Base-by-base conservation (phyloP, 2,888 invertebrate species). In the Polietes domitor region DNA sequence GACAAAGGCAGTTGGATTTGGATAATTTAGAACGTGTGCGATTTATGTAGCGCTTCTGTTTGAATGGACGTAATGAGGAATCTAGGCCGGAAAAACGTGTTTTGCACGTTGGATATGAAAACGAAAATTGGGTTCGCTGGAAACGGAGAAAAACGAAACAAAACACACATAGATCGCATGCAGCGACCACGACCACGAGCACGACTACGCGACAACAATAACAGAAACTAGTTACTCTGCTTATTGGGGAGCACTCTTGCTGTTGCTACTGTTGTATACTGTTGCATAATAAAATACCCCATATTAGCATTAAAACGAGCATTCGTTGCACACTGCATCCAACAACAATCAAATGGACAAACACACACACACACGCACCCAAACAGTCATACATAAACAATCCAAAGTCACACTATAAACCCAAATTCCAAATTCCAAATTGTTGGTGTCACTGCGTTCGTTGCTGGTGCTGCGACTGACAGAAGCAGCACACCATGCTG, bases 11-110 rank as follows among this genome's bases (percentile, higher is more conserved):
- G 80, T 77, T 74, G 47, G 77, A 83, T 74, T n/a, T 32, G 61
- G 77, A 83, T 74, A 77, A 74, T 80, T 77, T 63, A 76, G 73
- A 84, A 81, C 76, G 76, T 81, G 26, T 47, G 61, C 73, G 37
- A 32, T 71, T 28, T 71, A 50, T 71, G 32, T 15, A 41, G 74
- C 41, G 63, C 71, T 83, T 77, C 79, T 76, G 72, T 71, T 12
- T n/a, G 50, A 53, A 50, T n/a, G 50, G 4, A 32, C 19, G 32
- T 24, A 53, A 70, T 24, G 21, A 12, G 28, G 65, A 84, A 84
- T 81, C 84, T 84, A 81, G 81, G 84, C 81, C 84, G 84, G 81
- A 84, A 84, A 84, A 81, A 84, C 84, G 75, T 84, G 84, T 84
- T 81, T 84, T 78, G 73, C 74, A 68, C 75, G 68, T 75, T 78